Base-by-base conservation (phyloP, 2,888 invertebrate genomes). In the Dolomedes plantarius region DNA sequence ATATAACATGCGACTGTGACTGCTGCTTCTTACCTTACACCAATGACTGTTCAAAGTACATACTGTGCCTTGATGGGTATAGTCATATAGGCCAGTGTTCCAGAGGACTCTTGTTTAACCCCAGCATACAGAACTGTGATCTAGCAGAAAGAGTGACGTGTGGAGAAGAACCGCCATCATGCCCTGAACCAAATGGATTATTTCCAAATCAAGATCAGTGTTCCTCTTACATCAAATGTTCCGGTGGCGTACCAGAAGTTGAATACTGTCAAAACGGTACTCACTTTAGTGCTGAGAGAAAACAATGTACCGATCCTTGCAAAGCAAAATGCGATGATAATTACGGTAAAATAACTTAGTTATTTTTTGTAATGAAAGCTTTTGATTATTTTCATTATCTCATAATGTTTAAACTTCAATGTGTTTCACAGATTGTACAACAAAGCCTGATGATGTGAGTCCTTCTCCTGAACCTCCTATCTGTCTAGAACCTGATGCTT, bases 301-400 rank as follows among this genome's bases (percentile, higher is more conserved):
- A 56, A 3, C 71, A 85, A 19, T 88, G 88, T 27, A 67, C 67
- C n/a, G 87, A 83, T 39, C 87, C 88, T 13, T 67, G 87, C 28
- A 64, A 80, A 41, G 87, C 85, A 7, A 1, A 56, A 19, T 68
- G 68, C n/a, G 69, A 74, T 62, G 23, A 28, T 6, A 39, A 31
- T 0, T 16, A 67, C 31, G 32, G 74, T 74, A 36, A 74, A 36
- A 2, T 50, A 62, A 23, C 28, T 28, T n/a, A n/a, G 29, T 65
- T 6, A 2, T 16, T 56, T 9, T 36, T 36, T n/a, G n/a, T n/a
- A n/a, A n/a, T n/a, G n/a, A n/a, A n/a, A n/a, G n/a, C n/a, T n/a
- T n/a, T n/a, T n/a, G n/a, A n/a, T n/a, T n/a, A n/a, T n/a, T n/a
- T n/a, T n/a, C n/a, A n/a, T n/a, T n/a, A n/a, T n/a, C n/a, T n/a